These are phyloP conservation scores for Eurypyga helias DNA, from an alignment of 2,113 vertebrate species.

Conservation along the genomic window DNA sequence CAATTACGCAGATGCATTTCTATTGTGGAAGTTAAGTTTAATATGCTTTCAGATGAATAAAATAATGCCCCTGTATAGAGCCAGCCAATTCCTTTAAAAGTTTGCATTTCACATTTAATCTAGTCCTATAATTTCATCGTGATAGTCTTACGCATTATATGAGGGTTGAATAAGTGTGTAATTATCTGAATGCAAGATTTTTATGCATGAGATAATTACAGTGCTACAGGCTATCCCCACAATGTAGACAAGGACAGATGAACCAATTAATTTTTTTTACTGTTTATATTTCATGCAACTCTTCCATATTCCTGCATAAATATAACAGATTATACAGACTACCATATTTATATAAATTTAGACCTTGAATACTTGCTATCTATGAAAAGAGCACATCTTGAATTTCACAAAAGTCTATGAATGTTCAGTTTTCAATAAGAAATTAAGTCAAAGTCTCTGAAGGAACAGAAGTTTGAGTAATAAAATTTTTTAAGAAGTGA, in stretches of 20 bases:
- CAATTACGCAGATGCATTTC: slow-evolving; percentile 12
- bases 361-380: neutral
- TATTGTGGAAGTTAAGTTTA: slow-evolving; percentile 3
- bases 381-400: neutral
- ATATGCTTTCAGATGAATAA: slow-evolving; percentile 25
- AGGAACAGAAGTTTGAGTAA: neutral
- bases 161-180: slow-evolving; percentile 22
- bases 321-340: neutral
- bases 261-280: slow-evolving; percentile 2
- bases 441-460: neutral
- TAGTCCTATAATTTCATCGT: slow-evolving; percentile 19
- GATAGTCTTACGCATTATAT: neutral
- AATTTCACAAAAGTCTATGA: neutral
- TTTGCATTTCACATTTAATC: slow-evolving; percentile 47
- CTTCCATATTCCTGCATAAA: neutral
- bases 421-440: neutral
- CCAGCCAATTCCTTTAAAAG: slow-evolving; percentile 20
- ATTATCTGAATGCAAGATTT: slow-evolving; percentile 47
- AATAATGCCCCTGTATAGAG: neutral
- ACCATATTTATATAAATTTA: neutral
- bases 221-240: neutral
- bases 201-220: slow-evolving; percentile 33
- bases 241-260: neutral
- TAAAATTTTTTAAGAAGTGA: neutral
- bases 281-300: neutral